phyloP scores from a whole-genome alignment of 2,888 invertebrate genomes.

The Falcaria lacertinaria region DNA sequence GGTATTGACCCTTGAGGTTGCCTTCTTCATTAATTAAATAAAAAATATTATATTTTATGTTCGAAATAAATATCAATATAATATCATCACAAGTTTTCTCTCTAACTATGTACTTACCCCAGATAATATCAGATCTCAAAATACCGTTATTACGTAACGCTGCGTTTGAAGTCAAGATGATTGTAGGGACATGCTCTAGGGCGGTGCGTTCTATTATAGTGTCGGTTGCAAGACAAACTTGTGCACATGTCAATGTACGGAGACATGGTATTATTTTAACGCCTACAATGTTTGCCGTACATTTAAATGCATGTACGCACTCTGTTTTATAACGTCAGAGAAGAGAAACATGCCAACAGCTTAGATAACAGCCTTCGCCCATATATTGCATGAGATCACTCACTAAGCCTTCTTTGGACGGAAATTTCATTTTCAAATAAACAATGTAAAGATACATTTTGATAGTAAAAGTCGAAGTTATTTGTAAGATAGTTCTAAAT shows the following conservation, averaged over 20 bases:
- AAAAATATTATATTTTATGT: too few species aligned
- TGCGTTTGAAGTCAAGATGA: neutral
- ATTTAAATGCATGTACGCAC: slow-evolving; percentile 17
- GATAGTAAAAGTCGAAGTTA: too few species aligned
- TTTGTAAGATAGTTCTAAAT: too few species aligned
- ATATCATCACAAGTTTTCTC: too few species aligned
- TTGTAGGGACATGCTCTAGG: neutral
- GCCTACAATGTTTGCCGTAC: slow-evolving; percentile 13
- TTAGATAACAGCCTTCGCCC: slow-evolving; percentile 27
- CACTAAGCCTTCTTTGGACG: neutral
- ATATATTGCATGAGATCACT: slow-evolving; percentile 22
- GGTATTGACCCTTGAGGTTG: too few species aligned
- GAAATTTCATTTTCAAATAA: neutral
- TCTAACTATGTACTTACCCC: too few species aligned
- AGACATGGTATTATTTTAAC: slow-evolving; percentile 15
- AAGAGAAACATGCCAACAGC: slow-evolving; percentile 32
- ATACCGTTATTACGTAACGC: neutral
- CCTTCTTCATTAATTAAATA: too few species aligned
- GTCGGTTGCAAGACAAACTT: neutral
- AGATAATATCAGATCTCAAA: neutral
- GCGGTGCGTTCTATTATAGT: neutral
- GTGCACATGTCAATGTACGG: neutral
- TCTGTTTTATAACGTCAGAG: slow-evolving; percentile 19
- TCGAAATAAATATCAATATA: too few species aligned
- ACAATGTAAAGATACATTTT: too few species aligned